Evolutionary conservation across 2,888 invertebrate genomes (phyloP).

Genomic region (Metellina segmentata): DNA sequence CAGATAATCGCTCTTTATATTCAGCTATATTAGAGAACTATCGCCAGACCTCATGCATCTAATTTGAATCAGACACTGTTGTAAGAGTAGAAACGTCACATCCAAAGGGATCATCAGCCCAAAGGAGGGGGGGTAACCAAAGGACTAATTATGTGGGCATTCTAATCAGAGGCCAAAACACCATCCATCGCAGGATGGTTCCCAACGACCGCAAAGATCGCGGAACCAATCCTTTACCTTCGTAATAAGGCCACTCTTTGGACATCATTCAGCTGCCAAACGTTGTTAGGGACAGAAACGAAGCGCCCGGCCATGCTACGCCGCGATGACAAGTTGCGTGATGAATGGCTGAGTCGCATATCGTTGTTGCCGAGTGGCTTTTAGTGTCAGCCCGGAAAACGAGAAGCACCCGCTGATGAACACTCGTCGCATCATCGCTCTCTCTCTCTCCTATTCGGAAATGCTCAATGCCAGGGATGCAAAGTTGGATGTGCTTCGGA

Average conservation of each 20-base stretch:
- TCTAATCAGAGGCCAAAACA: not conserved
- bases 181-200: not conserved
- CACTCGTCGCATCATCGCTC: no score
- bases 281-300: no score
- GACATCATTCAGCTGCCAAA: conserved; percentile 25
- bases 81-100: no score
- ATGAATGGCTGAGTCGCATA: conserved; percentile 5
- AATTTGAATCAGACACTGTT: no score
- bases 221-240: not conserved
- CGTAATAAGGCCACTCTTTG: conserved; percentile 1
- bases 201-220: conserved; percentile 9
- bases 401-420: no score
- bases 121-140: not conserved
- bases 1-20: no score
- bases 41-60: no score
- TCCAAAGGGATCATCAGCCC: not conserved
- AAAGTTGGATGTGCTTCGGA: no score
- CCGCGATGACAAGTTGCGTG: conserved; percentile 12
- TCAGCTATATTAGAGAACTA: no score
- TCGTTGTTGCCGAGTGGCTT: not conserved
- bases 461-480: no score
- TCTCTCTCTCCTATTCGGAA: no score
- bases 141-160: not conserved
- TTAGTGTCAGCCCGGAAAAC: no score
- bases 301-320: not conserved